These are phyloP conservation scores for Synanthedon andrenaeformis DNA, from an alignment of 2,888 invertebrate genomes.

Conservation along the genomic window DNA sequence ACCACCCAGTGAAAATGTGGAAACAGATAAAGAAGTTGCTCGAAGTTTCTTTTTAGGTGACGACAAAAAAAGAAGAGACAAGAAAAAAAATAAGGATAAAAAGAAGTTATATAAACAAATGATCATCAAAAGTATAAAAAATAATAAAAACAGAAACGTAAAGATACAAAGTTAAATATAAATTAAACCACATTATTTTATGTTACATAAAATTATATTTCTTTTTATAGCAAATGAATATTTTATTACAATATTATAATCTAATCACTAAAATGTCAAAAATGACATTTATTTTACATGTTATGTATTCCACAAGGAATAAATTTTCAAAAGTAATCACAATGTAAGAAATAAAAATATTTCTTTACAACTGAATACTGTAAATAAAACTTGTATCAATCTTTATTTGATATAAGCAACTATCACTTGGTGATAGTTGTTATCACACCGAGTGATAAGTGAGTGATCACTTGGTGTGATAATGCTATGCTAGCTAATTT, in stretches of 20 bases:
- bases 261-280: conserved; percentile 53
- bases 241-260: conserved; percentile 8
- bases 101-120: conserved; percentile 36
- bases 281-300: conserved; percentile 43
- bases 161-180: conserved; percentile 22
- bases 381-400: conserved; percentile 32
- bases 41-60: conserved; percentile 46
- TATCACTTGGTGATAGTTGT: too few relatives aligned
- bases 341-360: conserved; percentile 15
- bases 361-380: conserved; percentile 26
- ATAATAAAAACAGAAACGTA: conserved; percentile 43
- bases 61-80: conserved; percentile 14
- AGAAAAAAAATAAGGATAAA: too few relatives aligned
- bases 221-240: conserved; percentile 4
- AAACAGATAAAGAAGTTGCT: conserved; percentile 18
- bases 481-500: not conserved
- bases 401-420: too few relatives aligned
- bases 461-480: not conserved
- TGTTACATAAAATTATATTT: conserved; percentile 1
- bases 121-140: conserved; percentile 48
- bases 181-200: conserved; percentile 7
- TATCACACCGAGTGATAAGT: too few relatives aligned
- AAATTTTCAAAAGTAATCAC: conserved; percentile 24
- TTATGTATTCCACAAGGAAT: conserved; percentile 51
- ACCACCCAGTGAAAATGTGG: conserved; percentile 19